A percentile compares a stretch with the other conserved stretches of the same genome.
Conservation (phyloP, 2,113 vertebrate species). For the Brachyhypopomus gauderio region DNA sequence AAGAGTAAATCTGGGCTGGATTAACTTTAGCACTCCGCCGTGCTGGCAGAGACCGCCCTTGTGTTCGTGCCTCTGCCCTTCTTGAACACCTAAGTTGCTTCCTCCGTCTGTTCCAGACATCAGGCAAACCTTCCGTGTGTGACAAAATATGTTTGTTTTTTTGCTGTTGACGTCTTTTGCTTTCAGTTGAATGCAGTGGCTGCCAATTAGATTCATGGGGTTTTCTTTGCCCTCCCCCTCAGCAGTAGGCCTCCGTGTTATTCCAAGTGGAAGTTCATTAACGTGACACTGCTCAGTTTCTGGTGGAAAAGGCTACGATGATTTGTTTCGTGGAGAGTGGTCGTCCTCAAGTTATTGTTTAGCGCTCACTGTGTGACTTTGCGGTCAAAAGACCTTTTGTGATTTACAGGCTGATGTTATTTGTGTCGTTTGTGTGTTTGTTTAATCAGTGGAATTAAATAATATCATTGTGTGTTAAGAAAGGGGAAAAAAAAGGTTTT, state of each 20-base stretch:
- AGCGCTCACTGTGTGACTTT: not conserved
- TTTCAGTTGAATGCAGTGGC: constrained; percentile 43
- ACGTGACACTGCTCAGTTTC: constrained; percentile 46
- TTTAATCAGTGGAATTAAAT: no score
- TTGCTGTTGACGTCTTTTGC: not conserved
- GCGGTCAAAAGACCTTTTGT: not conserved
- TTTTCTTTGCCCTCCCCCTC: constrained; percentile 51
- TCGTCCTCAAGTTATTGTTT: not conserved
- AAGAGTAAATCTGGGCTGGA: constrained; percentile 69
- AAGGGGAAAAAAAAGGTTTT: not conserved
- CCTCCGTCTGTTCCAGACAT: not conserved
- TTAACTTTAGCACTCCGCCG: constrained; percentile 67
- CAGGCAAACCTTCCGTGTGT: not conserved
- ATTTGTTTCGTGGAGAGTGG: not conserved
- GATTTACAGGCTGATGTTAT: not conserved
- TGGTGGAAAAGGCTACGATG: not conserved
- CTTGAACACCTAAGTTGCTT: constrained; percentile 49
- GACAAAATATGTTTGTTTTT: not conserved
- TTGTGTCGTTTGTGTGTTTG: not conserved
- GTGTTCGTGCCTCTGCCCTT: constrained; percentile 62
- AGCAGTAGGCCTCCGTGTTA: constrained; percentile 57
- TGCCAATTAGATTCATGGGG: constrained; percentile 63
- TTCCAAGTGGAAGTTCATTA: constrained; percentile 53
- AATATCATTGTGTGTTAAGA: no score
- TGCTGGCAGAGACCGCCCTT: constrained; percentile 60